Evolutionary conservation across 2,113 vertebrate species (phyloP).

Genomic region (Panthera tigris): DNA sequence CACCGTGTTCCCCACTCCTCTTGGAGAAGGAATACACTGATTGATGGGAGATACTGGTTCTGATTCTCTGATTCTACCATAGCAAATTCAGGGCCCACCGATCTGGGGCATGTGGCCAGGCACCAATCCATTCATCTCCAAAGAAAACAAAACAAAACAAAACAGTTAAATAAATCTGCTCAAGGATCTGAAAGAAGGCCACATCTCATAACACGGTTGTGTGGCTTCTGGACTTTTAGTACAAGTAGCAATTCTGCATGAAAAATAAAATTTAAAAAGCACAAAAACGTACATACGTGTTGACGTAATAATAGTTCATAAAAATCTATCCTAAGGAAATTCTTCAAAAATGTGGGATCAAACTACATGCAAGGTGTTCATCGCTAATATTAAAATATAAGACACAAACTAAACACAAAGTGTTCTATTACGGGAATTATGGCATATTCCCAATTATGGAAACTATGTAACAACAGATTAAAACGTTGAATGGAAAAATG

Average conservation of each 20-base stretch:
- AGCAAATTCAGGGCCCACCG: neutral
- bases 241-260: neutral
- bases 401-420: neutral
- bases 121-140: neutral
- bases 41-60: no score
- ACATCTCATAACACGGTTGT: neutral
- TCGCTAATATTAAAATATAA: neutral
- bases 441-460: neutral
- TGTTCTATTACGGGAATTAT: neutral
- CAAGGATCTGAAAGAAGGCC: neutral
- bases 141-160: neutral
- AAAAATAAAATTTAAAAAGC: neutral
- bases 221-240: neutral
- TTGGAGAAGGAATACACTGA: neutral
- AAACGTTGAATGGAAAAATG: neutral
- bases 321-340: neutral
- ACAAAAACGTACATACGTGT: neutral
- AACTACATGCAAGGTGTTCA: neutral
- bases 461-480: neutral
- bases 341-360: neutral
- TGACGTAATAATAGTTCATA: neutral
- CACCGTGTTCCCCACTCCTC: neutral
- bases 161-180: neutral
- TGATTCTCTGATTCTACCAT: no score
- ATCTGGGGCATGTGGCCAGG: neutral